These are phyloP conservation scores for Geotrupes spiniger DNA, from an alignment of 2,888 invertebrate species.

Conservation along the genomic window DNA sequence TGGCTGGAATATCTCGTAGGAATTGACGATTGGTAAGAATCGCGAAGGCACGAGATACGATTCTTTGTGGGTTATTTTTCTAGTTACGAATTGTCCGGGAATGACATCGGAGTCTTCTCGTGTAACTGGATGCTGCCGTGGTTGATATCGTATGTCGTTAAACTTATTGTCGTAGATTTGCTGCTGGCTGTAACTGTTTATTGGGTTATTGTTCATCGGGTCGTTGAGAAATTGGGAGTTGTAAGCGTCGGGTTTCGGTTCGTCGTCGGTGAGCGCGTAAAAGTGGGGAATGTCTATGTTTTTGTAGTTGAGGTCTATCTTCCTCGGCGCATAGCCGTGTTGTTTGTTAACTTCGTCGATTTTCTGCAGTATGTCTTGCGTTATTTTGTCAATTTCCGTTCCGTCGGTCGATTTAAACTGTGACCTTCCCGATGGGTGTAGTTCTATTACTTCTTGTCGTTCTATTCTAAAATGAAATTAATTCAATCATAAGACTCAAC, in stretches of 20 bases:
- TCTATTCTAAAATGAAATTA: constrained; percentile 36
- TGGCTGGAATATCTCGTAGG: background rate
- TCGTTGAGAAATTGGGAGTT: no score
- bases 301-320: background rate
- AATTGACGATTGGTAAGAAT: no score
- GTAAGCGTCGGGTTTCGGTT: constrained; percentile 7
- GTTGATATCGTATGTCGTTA: background rate
- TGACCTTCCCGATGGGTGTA: constrained; percentile 4
- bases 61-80: constrained; percentile 47
- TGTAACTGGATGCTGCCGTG: constrained; percentile 9
- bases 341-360: constrained; percentile 56
- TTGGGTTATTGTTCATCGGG: no score
- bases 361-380: constrained; percentile 55
- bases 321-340: constrained; percentile 41
- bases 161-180: background rate
- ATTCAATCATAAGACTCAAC: no score
- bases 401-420: background rate
- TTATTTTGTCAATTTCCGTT: constrained; percentile 21
- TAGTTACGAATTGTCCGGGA: constrained; percentile 41
- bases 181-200: no score
- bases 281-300: constrained; percentile 15
- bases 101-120: constrained; percentile 10
- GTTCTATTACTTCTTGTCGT: constrained; percentile 32
- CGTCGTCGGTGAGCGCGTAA: constrained; percentile 13
- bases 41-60: constrained; percentile 34